Evolutionary conservation across 2,888 invertebrate genomes (phyloP), one percentile per base, ranked within the genome.

Genomic region (Candidula unifasciata): DNA sequence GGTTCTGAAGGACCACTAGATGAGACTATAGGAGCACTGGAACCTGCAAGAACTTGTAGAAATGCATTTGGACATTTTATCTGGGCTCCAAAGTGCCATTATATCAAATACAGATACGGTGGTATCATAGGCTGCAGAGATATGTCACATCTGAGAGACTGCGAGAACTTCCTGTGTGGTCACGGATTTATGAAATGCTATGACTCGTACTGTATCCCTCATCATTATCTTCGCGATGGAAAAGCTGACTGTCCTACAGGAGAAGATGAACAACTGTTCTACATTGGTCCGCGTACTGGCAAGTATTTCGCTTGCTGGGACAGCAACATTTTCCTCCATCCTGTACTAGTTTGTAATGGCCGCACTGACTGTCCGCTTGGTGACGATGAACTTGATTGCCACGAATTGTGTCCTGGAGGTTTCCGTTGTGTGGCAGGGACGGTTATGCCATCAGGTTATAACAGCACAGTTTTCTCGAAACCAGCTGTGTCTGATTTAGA

Each of bases 281-380:
- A 24, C 18, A 21, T 37, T 35, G 27, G 16, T 24, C 16, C n/a
- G 3, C 64, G 78, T n/a, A 16, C 21, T 2, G 64, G 78, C 24
- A 64, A 78, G 24, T 74, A 83, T 35, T 83, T 83, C 52, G 66
- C 33, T 33, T 83, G 83, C n/a, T 68, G 64, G 57, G 60, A 79
- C 13, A 79, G 79, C 66, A 21, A 44, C 18, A 33, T 83, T 3
- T 83, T 69, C 57, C 35, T 83, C 3, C 82, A 82, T 37, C 82
- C 66, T 68, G 82, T 77, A 44, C 44, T 44, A 27, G 68, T 82
- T 54, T 82, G 82, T 74, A 68, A 82, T 54, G 86, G 86, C 0
- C 69, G 68, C 1, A 27, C 52, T 10, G 81, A 88, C 13, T 82
- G 82, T 74, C 77, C 77, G 2, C 24, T 52, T 13, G 27, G 30